A percentile compares a stretch with the other conserved stretches of the same genome.
Conservation (phyloP, 2,888 invertebrate species). For the Chloromyia formosa region DNA sequence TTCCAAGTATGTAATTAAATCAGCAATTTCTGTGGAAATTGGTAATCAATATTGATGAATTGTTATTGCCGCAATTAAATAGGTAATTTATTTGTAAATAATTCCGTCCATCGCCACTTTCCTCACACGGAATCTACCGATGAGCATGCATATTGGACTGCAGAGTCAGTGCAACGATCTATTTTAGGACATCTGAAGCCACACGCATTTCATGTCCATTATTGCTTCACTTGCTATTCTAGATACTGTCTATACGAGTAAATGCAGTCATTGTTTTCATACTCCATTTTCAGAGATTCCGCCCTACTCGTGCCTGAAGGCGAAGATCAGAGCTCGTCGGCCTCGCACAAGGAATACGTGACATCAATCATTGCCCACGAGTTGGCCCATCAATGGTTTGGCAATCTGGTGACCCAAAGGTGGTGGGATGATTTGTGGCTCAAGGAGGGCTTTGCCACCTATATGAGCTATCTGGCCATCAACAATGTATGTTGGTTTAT, state of each 20-base stretch:
- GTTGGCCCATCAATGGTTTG: constrained; percentile 85
- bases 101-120: not conserved
- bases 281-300: constrained; percentile 66
- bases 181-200: constrained; percentile 21
- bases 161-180: not conserved
- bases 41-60: not conserved
- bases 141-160: no score
- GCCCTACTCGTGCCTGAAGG: constrained; percentile 66
- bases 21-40: no score
- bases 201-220: no score
- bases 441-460: constrained; percentile 68
- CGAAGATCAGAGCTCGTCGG: constrained; percentile 63
- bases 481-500: constrained; percentile 53
- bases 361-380: constrained; percentile 79
- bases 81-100: constrained; percentile 15
- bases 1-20: no score
- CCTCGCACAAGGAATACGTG: constrained; percentile 71
- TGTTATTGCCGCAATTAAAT: constrained; percentile 24
- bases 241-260: no score
- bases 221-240: no score
- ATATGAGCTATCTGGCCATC: constrained; percentile 65
- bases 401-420: constrained; percentile 76
- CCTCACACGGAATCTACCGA: not conserved
- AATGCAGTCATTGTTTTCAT: not conserved
- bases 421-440: constrained; percentile 82